Evolutionary conservation across 37 sponge, comb jelly and placozoan species (phyloP).

Genomic region (Geodia barretti): DNA sequence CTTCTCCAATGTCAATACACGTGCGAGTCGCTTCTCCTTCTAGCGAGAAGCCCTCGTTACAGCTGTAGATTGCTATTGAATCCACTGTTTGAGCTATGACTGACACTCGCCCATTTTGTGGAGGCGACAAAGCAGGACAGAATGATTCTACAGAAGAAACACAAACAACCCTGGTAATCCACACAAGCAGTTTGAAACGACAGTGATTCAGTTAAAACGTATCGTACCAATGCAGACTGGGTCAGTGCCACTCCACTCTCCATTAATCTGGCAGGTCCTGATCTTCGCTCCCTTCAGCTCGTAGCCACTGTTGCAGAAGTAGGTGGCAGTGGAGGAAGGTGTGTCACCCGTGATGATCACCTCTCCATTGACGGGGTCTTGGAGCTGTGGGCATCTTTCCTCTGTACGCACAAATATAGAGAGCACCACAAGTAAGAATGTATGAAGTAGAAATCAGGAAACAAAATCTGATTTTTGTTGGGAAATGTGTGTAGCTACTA

Average conservation of each 20-base stretch:
- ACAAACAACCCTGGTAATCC: too few species aligned
- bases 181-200: too few species aligned
- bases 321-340: conserved; percentile 28
- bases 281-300: conserved; percentile 24
- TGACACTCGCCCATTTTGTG: conserved; percentile 4
- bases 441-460: neutral
- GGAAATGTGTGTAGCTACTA: too few species aligned
- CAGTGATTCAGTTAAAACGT: neutral
- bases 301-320: conserved; percentile 53
- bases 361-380: conserved; percentile 34
- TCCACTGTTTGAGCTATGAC: conserved; percentile 1
- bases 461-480: neutral
- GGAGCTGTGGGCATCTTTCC: conserved; percentile 31
- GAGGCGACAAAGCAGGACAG: conserved; percentile 2
- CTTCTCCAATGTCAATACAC: neutral
- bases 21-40: conserved; percentile 14
- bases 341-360: conserved; percentile 18
- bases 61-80: conserved; percentile 32
- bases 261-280: conserved; percentile 38
- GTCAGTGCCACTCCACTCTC: conserved; percentile 40
- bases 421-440: too few species aligned
- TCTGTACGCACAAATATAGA: too few species aligned
- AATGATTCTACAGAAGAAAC: too few species aligned
- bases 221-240: conserved; percentile 51
- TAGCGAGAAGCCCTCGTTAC: conserved; percentile 34